Base-by-base conservation (phyloP, 1,140 invertebrate genomes). In the Micrasema longulum region DNA sequence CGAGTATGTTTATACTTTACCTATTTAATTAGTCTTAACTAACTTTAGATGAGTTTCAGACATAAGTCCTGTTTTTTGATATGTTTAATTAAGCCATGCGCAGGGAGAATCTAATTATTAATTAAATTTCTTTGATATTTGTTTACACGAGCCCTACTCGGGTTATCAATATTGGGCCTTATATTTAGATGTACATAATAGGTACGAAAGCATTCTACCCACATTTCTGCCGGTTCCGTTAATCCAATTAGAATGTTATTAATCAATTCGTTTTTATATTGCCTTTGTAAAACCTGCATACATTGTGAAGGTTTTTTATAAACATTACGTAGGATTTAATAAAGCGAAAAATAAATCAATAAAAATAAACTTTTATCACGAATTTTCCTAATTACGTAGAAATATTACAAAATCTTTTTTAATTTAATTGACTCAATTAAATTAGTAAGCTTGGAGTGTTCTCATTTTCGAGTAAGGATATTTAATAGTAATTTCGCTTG, bases 21-120 rank as follows among this genome's bases (percentile, higher is more conserved):
- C 63, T 71, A 71, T 70, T 74, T 74, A 71, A 74, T 74, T 71
- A 74, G 65, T 74, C 69, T 68, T 63, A 64, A 71, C 68, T 71
- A 71, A 74, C 73, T 74, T 74, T 71, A 71, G 73, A 74, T 71
- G 68, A 74, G 69, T 74, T 74, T 71, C 50, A 74, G 73, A 71
- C 68, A 71, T 68, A 71, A 74, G 73, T 74, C 73, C 66, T 74
- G 73, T 74, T 74, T 74, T 74, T 74, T 74, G 73, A 74, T 74
- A 74, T 53, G 64, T 74, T 74, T 74, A 74, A 74, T 74, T 74
- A 74, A 74, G 73, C 64, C 69, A 64, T 68, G 73, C 63, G 73
- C 55, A 69, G 64, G 69, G 48, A 57, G 66, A 64, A 67, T 71
- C 63, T 67, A 71, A 71, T 71, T 71, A 71, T 71, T 74, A 74